Evolutionary conservation across 2,797 vertebrate genomes (phyloP).

Genomic region (Gila robusta): DNA sequence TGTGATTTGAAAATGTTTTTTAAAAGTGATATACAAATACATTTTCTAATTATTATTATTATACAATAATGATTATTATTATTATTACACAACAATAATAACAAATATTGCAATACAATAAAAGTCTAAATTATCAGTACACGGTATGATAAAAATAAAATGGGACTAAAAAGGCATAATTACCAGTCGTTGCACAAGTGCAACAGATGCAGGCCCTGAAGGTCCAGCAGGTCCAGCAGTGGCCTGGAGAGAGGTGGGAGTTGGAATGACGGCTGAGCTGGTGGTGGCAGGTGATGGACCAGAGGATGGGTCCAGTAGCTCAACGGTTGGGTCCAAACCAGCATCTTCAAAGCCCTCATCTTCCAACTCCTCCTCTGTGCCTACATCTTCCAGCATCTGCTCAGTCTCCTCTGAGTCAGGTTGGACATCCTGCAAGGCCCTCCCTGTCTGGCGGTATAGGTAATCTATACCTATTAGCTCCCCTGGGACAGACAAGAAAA

Average conservation of each 20-base stretch:
- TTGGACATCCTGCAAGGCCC: too few species aligned
- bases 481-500: constrained; percentile 7
- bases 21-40: too few species aligned
- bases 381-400: too few species aligned
- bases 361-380: too few species aligned
- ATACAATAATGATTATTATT: background rate
- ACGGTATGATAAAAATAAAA: background rate
- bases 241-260: background rate
- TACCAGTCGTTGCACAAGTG: background rate
- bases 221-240: background rate
- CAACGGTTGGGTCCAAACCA: too few species aligned
- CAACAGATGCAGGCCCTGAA: background rate
- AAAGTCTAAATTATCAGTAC: background rate
- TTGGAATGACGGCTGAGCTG: background rate
- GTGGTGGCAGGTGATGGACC: background rate
- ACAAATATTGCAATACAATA: background rate
- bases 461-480: constrained; percentile 39
- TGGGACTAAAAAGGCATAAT: background rate
- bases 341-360: too few species aligned
- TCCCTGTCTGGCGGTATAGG: too few species aligned
- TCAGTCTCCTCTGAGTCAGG: too few species aligned
- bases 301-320: background rate
- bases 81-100: background rate
- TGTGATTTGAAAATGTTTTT: too few species aligned
- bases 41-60: background rate